A percentile compares a stretch with the other conserved stretches of the same genome.
Evolutionary conservation across 2,888 invertebrate species (phyloP).

Genomic region (Spodoptera picta): DNA sequence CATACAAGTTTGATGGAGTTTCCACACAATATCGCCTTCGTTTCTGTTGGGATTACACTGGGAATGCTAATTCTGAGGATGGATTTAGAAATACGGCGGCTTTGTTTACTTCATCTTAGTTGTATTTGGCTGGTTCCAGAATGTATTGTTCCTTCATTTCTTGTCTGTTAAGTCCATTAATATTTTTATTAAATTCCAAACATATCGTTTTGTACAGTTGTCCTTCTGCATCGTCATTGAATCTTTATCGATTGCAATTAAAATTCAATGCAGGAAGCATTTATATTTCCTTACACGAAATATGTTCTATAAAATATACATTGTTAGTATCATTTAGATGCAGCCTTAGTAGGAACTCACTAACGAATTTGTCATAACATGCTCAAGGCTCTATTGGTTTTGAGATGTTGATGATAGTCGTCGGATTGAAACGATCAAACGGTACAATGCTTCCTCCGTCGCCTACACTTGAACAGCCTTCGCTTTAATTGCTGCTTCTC

Average conservation of each 20-base stretch:
- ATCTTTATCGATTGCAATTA: slow-evolving; percentile 2
- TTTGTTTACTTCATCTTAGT: slow-evolving; percentile 4
- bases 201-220: too few relatives aligned
- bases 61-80: slow-evolving; percentile 20
- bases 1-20: slow-evolving; percentile 50
- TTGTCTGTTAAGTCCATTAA: too few relatives aligned
- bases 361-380: slow-evolving; percentile 45
- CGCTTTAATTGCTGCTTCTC: slow-evolving; percentile 64
- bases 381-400: slow-evolving; percentile 48
- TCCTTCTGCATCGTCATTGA: too few relatives aligned
- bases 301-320: slow-evolving; percentile 26
- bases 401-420: slow-evolving; percentile 30
- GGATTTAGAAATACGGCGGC: slow-evolving; percentile 12
- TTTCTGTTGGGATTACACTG: slow-evolving; percentile 39
- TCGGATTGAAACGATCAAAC: slow-evolving; percentile 53
- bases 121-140: too few relatives aligned
- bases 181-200: too few relatives aligned
- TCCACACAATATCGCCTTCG: slow-evolving; percentile 29
- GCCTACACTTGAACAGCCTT: slow-evolving; percentile 64
- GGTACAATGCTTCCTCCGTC: slow-evolving; percentile 59
- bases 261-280: slow-evolving; percentile 31
- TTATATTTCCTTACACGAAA: slow-evolving; percentile 26
- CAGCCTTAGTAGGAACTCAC: slow-evolving; percentile 28
- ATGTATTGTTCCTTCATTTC: too few relatives aligned
- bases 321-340: slow-evolving; percentile 31